Evolutionary conservation across 2,888 invertebrate genomes (phyloP).

Genomic region (Nymphalis urticae): DNA sequence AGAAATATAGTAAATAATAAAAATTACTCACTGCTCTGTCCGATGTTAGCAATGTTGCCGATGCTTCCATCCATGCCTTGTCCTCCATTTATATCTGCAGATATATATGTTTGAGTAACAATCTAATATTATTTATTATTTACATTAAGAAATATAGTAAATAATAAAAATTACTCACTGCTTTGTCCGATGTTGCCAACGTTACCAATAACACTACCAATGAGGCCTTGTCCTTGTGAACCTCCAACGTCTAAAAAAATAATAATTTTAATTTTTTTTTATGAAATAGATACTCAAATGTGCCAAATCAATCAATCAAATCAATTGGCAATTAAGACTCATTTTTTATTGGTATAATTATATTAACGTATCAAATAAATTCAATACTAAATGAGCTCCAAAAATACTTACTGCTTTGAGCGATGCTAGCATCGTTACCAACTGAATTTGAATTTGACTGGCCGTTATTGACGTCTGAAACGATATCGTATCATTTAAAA

Average conservation of each 20-base stretch:
- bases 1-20: too few species aligned
- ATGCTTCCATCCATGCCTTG: neutral
- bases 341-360: too few species aligned
- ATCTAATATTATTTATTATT: too few species aligned
- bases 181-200: constrained; percentile 4
- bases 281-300: too few species aligned
- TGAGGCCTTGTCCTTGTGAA: neutral
- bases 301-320: too few species aligned
- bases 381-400: neutral
- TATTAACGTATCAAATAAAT: too few species aligned
- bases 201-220: constrained; percentile 2
- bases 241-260: neutral
- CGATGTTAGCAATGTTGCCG: constrained; percentile 13
- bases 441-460: neutral
- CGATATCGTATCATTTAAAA: neutral
- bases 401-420: constrained; percentile 22
- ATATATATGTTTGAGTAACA: too few species aligned
- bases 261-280: neutral
- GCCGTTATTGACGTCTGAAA: constrained; percentile 1
- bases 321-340: too few species aligned
- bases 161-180: neutral
- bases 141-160: neutral
- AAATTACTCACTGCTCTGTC: constrained; percentile 19
- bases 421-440: constrained; percentile 13
- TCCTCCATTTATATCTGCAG: neutral